Conservation (phyloP, 1,140 invertebrate genomes). For the Ostrea denselamellosa region DNA sequence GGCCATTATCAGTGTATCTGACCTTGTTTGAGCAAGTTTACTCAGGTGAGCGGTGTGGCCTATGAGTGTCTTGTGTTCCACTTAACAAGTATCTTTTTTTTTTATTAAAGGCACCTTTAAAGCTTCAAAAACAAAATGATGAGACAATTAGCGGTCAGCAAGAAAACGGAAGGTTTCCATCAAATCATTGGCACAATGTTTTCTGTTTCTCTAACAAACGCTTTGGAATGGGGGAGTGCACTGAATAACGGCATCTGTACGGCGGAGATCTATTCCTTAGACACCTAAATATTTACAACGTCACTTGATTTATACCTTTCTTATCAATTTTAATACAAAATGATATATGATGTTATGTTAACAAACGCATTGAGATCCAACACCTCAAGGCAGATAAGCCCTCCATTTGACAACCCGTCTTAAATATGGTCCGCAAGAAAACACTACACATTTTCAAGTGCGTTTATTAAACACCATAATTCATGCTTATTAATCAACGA, state of each 20-base stretch:
- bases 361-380: conserved; percentile 46
- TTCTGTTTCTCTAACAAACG: neutral
- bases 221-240: neutral
- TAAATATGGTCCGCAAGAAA: conserved; percentile 38
- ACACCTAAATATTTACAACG: conserved; percentile 39
- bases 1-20: no score
- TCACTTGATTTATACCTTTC: conserved; percentile 44
- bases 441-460: conserved; percentile 36
- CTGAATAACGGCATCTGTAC: neutral
- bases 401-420: conserved; percentile 30
- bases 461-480: conserved; percentile 46
- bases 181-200: neutral
- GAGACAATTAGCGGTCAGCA: no score
- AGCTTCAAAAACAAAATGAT: no score
- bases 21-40: no score
- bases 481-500: conserved; percentile 51
- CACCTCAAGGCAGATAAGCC: conserved; percentile 36
- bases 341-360: conserved; percentile 49
- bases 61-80: no score
- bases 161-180: neutral
- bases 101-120: no score
- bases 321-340: conserved; percentile 50
- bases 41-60: no score
- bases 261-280: neutral
- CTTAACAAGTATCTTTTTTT: no score